Evolutionary conservation across 1,140 invertebrate species (phyloP).

Genomic region (Cheumatopsyche charites): DNA sequence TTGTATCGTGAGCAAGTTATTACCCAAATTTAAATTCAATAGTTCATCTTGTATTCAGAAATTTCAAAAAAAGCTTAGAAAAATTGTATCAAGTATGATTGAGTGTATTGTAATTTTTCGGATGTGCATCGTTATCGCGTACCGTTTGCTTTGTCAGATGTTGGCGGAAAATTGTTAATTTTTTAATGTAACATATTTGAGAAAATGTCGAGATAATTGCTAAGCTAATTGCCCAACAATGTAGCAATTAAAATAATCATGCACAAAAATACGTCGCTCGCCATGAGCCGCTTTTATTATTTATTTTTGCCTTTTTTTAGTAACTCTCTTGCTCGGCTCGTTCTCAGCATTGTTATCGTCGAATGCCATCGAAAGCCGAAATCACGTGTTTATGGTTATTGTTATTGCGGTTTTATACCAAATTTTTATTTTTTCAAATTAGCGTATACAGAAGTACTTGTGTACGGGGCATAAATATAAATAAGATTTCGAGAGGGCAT

Average conservation of each 20-base stretch:
- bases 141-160: neutral
- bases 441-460: constrained; percentile 1
- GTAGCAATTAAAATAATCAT: constrained; percentile 22
- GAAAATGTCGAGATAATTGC: constrained; percentile 10
- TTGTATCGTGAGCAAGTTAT: too few relatives aligned
- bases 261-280: constrained; percentile 18
- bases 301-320: neutral
- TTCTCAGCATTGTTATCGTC: constrained; percentile 31
- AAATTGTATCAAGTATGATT: too few relatives aligned
- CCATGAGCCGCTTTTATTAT: constrained; percentile 19
- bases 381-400: constrained; percentile 35
- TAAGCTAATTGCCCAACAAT: constrained; percentile 10
- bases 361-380: constrained; percentile 32
- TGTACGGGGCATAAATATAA: neutral
- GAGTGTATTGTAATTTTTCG: too few relatives aligned
- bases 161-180: neutral
- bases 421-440: constrained; percentile 32
- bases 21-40: too few relatives aligned
- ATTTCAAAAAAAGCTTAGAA: too few relatives aligned
- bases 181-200: constrained; percentile 3
- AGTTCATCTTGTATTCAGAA: too few relatives aligned
- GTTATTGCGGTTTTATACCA: constrained; percentile 29
- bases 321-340: neutral
- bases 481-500: constrained; percentile 14
- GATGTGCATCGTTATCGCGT: too few relatives aligned